phyloP scores from a whole-genome alignment of 2,888 invertebrate species.

The Malachius bipustulatus region DNA sequence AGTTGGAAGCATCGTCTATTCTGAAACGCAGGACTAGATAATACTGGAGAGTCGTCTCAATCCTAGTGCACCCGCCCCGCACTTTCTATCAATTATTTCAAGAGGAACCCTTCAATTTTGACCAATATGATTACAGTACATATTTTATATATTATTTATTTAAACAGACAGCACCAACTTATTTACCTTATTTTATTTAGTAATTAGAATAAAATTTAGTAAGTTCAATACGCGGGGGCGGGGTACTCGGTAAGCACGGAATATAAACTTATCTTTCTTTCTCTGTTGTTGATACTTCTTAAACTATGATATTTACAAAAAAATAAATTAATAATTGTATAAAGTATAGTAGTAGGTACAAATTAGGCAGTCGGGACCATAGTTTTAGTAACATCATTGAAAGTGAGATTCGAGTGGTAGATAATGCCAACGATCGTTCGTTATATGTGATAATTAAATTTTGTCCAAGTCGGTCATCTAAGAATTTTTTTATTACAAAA shows the following conservation, averaged over 20 bases:
- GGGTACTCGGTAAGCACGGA: conserved; percentile 27
- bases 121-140: no score
- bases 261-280: no score
- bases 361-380: conserved; percentile 27
- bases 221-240: conserved; percentile 18
- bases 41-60: conserved; percentile 47
- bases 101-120: background rate
- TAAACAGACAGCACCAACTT: no score
- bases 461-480: no score
- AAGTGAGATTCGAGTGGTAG: background rate
- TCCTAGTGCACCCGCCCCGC: conserved; percentile 45
- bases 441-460: no score
- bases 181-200: no score
- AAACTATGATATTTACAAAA: conserved; percentile 32
- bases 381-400: conserved; percentile 10
- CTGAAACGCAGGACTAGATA: conserved; percentile 48
- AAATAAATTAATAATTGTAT: conserved; percentile 31
- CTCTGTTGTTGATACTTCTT: no score
- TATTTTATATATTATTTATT: no score
- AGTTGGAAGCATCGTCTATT: conserved; percentile 4
- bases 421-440: no score
- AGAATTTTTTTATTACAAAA: no score
- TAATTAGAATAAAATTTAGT: no score
- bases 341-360: conserved; percentile 27
- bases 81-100: background rate